Conservation (phyloP, 2,113 vertebrate species). For the Prionailurus viverrinus region DNA sequence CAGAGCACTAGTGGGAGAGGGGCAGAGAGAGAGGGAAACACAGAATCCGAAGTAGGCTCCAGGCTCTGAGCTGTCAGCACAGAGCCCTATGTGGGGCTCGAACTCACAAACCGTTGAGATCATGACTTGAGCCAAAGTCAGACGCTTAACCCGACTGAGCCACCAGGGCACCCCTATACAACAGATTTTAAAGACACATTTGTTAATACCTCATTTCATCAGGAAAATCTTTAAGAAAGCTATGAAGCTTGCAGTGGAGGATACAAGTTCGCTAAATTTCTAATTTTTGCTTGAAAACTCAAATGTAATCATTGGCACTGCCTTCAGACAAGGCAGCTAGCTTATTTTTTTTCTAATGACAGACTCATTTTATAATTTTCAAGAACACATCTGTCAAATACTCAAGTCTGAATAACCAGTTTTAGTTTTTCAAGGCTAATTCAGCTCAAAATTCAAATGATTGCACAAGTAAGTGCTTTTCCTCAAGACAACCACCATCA, state of each 20-base stretch:
- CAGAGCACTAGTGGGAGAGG: too few species aligned
- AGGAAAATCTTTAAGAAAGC: conserved; percentile 39
- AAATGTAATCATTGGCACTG: background rate
- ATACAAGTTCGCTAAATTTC: background rate
- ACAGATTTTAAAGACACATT: background rate
- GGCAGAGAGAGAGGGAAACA: too few species aligned
- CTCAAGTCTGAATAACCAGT: background rate
- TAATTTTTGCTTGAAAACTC: conserved; percentile 38
- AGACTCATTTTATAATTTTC: background rate
- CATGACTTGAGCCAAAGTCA: too few species aligned
- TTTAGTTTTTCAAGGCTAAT: background rate
- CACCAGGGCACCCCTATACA: background rate
- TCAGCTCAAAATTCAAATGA: background rate
- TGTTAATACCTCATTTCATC: background rate
- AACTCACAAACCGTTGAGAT: too few species aligned
- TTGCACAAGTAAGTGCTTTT: background rate
- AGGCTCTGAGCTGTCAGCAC: too few species aligned
- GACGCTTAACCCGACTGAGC: too few species aligned
- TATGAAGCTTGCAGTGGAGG: background rate
- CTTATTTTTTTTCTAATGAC: conserved; percentile 4
- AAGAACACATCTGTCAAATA: background rate
- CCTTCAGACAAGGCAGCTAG: background rate
- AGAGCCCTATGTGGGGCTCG: too few species aligned
- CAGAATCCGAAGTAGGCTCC: too few species aligned
- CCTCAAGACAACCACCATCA: background rate